phyloP scores from a whole-genome alignment of 2,113 vertebrate species.

The Podarcis raffonei region DNA sequence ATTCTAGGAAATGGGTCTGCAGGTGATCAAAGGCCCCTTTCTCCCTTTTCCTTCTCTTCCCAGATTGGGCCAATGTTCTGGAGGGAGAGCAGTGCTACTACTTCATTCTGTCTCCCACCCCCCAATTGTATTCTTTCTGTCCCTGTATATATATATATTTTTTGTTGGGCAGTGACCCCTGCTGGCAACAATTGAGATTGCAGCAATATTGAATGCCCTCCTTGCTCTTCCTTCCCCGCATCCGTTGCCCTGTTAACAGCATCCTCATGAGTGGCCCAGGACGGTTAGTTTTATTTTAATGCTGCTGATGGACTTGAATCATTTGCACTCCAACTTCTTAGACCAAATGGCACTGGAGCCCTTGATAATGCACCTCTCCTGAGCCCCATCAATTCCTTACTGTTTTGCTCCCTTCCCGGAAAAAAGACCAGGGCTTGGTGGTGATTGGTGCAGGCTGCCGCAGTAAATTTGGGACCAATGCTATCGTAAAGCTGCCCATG shows the following conservation, averaged over 20 bases:
- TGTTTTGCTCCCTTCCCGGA: background rate
- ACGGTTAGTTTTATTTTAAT: background rate
- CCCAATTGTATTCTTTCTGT: background rate
- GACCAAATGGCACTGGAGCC: background rate
- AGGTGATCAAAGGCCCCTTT: background rate
- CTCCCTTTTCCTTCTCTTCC: too few relatives aligned
- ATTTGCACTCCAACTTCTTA: background rate
- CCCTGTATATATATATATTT: background rate
- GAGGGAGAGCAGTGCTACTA: background rate
- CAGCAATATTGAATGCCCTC: background rate
- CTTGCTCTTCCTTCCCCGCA: background rate
- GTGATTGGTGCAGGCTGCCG: background rate
- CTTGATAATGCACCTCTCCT: background rate
- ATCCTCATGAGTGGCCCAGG: background rate
- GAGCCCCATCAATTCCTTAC: background rate
- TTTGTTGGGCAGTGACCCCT: background rate
- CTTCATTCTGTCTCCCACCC: background rate
- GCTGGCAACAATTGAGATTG: background rate
- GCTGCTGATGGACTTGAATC: constrained; percentile 1
- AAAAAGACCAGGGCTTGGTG: background rate
- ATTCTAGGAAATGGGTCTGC: background rate
- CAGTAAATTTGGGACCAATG: constrained; percentile 3
- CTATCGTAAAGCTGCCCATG: background rate
- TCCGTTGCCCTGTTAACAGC: background rate
- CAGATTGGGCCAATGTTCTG: background rate